Evolutionary conservation across 2,113 vertebrate species (phyloP).

Genomic region (Tenrec ecaudatus): DNA sequence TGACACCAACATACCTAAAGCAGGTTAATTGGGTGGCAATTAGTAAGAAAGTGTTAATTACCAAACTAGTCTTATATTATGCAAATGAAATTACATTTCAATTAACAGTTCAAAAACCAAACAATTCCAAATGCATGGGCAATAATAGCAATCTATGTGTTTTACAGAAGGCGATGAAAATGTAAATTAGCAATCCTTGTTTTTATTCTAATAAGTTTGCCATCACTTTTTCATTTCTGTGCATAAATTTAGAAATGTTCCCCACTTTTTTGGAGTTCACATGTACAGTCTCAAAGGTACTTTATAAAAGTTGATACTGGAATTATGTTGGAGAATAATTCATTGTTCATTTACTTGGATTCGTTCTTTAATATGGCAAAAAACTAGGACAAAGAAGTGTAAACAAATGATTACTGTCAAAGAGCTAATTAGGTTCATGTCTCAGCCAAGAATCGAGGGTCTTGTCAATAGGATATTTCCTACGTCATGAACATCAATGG

Average conservation of each 20-base stretch:
- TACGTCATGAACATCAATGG: background rate
- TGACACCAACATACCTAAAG: slow-evolving; percentile 72
- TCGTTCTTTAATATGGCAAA: background rate
- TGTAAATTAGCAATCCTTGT: slow-evolving; percentile 36
- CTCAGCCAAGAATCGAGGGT: background rate
- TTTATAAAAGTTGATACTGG: background rate
- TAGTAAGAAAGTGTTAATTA: slow-evolving; percentile 85
- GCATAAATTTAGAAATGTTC: slow-evolving; percentile 3
- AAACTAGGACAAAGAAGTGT: background rate
- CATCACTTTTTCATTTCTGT: slow-evolving; percentile 18
- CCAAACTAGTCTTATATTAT: slow-evolving; percentile 75
- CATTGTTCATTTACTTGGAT: background rate
- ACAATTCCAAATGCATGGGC: slow-evolving; percentile 65
- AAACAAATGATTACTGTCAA: background rate
- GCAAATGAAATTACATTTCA: slow-evolving; percentile 78
- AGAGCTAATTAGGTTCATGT: background rate
- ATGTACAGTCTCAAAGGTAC: background rate
- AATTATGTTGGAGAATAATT: background rate
- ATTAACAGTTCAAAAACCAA: slow-evolving; percentile 71
- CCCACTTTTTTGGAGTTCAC: background rate
- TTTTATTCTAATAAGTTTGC: background rate
- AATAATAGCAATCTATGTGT: slow-evolving; percentile 53
- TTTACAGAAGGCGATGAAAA: slow-evolving; percentile 53
- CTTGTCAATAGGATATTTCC: background rate
- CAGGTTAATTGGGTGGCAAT: slow-evolving; percentile 85